Evolutionary conservation across 2,888 invertebrate genomes (phyloP), one percentile per base, ranked within the genome.

Genomic region (Caenorhabditis panamensis): DNA sequence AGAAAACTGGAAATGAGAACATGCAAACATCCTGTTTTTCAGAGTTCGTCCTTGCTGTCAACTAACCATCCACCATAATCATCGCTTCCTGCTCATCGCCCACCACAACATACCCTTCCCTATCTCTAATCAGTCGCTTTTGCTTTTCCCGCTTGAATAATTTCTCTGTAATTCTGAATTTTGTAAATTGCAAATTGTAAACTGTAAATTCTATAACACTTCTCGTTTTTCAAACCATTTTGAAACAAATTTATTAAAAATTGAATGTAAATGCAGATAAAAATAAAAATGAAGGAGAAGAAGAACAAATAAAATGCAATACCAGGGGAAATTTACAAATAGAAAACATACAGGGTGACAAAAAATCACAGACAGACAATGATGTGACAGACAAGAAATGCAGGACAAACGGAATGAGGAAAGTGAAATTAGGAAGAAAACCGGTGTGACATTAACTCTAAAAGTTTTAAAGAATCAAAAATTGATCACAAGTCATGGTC

Each of bases 1-100:
- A 18, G 11, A 49, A 22, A 22, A 20, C 22, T 11, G 1, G 18
- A 59, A 41, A 1, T 58, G 5, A 36, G 20, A 13, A 5, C 22
- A 26, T 41, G 6, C 16, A 16, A 24, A 1, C 28, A 37, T 18
- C 1, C 2, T 22, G 47, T 62, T 20, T 78, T 85, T 67, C 79
- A 89, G 89, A 89, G 44, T 89, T 89, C 61, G 88, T 88, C 36
- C 84, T 89, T 51, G 89, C 89, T 56, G 89, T 89, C 44, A 88
- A 88, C 77, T 89, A 69, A 88, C 41, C 41, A 28, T 18, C 2
- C 47, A 20, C n/a, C n/a, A n/a, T 36, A 22, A 41, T 64, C 56
- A 16, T 28, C 18, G 62, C 58, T 64, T 78, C 26, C 61, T 64
- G 61, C 78, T 69, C 69, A 69, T 63, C 58, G 56, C 69, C 68